A percentile compares a stretch with the other conserved stretches of the same genome.
phyloP scores from a whole-genome alignment of 2,888 invertebrate species.

The Aelia acuminata region DNA sequence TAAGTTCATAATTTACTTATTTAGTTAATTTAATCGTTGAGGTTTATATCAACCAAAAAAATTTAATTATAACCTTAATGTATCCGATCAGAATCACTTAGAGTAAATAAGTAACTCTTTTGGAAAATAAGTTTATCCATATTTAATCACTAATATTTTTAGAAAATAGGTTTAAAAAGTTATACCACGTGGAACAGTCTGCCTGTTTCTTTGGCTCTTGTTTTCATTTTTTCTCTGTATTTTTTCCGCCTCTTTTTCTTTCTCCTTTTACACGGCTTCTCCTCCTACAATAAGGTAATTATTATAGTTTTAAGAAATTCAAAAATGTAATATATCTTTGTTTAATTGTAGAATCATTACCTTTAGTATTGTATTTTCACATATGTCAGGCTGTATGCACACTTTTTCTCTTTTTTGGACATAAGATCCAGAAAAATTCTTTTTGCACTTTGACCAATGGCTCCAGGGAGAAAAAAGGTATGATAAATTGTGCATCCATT shows the following conservation, averaged over 20 bases:
- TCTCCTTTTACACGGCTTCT: conserved; percentile 51
- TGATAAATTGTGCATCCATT: conserved; percentile 23
- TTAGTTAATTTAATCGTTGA: too few species aligned
- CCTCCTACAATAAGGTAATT: conserved; percentile 49
- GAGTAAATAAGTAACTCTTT: too few species aligned
- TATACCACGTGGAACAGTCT: conserved; percentile 54
- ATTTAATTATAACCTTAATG: background rate
- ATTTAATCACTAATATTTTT: background rate
- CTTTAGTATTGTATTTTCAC: conserved; percentile 61
- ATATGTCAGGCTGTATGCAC: conserved; percentile 60
- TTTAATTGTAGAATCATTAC: conserved; percentile 35
- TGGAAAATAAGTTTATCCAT: background rate
- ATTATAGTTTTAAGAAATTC: background rate
- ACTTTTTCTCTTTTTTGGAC: conserved; percentile 56
- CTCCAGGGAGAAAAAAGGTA: conserved; percentile 47
- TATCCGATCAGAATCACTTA: too few species aligned
- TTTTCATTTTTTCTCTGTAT: conserved; percentile 46
- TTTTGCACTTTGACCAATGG: conserved; percentile 54
- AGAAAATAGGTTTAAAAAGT: background rate
- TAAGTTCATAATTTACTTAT: too few species aligned
- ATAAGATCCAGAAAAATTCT: background rate
- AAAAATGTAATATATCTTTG: background rate
- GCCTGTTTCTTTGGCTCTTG: conserved; percentile 8
- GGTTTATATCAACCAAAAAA: background rate
- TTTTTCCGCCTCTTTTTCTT: conserved; percentile 53